Evolutionary conservation across 1,140 invertebrate species (phyloP), one percentile per base, ranked within the genome.

Genomic region (Bombus confusus): DNA sequence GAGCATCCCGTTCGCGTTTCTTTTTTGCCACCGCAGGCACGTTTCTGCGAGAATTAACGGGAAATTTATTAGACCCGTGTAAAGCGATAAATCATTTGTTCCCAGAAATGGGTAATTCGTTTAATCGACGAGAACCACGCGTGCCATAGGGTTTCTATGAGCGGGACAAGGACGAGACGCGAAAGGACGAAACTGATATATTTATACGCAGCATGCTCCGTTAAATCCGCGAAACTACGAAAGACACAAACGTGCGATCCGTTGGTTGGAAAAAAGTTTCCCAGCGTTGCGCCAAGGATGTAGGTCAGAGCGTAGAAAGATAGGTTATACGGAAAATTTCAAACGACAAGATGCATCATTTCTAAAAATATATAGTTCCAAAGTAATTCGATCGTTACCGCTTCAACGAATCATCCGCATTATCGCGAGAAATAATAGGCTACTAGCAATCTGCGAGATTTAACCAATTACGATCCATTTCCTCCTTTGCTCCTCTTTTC

Each of bases 41-140:
- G 39, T 62, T 47, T 41, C 47, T 3, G 12, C 71, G 71, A 43
- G 39, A 82, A 43, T 82, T 83, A 87, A 83, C 69, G 85, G 41
- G 74, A 71, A 79, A 83, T 88, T 76, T 69, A 22, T 74, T 47
- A 73, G 28, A 39, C 10, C 72, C n/a, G 41, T 22, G 15, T n/a
- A 22, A 31, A n/a, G 39, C 18, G 72, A 74, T 43, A 31, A 47
- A 43, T 74, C 28, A 22, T 74, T 47, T 31, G 39, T 37, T 68
- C 22, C 34, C 22, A 68, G n/a, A 66, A 66, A 66, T 31, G 62
- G n/a, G n/a, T 31, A n/a, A 66, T 66, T 31, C n/a, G 64, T 66
- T 66, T 31, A 68, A 68, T 68, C 22, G 22, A 10, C 66, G 66
- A 34, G 66, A 22, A 25, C 2, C 64, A 15, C 31, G 31, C 18